Evolutionary conservation across 2,113 vertebrate species (phyloP).

Genomic region (Sula dactylatra): DNA sequence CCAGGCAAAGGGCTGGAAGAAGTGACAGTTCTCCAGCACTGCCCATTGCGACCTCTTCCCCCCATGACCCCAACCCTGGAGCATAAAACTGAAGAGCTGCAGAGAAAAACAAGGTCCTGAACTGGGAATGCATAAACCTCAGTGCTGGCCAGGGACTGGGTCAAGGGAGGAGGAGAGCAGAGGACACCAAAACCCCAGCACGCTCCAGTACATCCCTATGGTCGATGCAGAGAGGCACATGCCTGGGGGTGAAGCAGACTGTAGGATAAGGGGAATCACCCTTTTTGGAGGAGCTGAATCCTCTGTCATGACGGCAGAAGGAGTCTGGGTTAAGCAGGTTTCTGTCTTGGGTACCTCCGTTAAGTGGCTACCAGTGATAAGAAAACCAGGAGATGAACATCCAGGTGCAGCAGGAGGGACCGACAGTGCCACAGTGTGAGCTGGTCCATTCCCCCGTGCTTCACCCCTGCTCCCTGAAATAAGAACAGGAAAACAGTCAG

Average conservation of each 20-base stretch:
- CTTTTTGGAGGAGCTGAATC: background rate
- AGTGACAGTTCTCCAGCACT: background rate
- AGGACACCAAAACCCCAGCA: background rate
- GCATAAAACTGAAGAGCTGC: background rate
- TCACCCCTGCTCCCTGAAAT: background rate
- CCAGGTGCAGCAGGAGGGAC: background rate
- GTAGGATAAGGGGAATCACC: background rate
- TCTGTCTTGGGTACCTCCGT: background rate
- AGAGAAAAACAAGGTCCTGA: background rate
- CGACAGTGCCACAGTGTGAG: fast-evolving
- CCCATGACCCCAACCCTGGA: fast-evolving
- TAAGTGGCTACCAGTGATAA: background rate
- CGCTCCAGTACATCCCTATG: fast-evolving
- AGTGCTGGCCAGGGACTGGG: background rate
- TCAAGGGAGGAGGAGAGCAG: background rate
- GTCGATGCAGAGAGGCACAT: background rate
- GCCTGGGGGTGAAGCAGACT: background rate
- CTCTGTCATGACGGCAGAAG: fast-evolving
- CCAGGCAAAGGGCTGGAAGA: background rate
- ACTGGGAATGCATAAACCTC: background rate
- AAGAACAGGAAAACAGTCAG: slow-evolving; percentile 40
- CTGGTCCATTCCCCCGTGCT: background rate
- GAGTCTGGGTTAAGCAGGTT: background rate
- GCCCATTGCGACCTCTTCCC: background rate
- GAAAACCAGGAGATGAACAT: background rate